These are phyloP conservation scores for Enteromius anoplus DNA, from an alignment of 2,797 vertebrate genomes.

Conservation along the genomic window DNA sequence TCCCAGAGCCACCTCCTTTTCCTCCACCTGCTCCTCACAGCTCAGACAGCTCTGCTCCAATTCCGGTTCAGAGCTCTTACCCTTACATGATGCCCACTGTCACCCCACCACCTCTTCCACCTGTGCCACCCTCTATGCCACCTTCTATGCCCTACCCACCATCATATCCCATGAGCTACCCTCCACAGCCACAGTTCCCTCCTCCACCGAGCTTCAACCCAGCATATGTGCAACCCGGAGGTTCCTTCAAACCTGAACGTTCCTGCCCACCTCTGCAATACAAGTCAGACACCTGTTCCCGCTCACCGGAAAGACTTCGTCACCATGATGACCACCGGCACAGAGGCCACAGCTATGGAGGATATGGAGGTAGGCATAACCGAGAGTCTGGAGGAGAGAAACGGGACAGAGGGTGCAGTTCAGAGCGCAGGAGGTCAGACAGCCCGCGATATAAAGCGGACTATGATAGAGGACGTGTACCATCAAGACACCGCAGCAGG, in stretches of 20 bases:
- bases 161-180: slow-evolving; percentile 83
- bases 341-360: slow-evolving; percentile 79
- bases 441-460: slow-evolving; percentile 83
- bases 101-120: slow-evolving; percentile 82
- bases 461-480: slow-evolving; percentile 82
- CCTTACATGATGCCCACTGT: slow-evolving; percentile 85
- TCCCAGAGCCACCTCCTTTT: slow-evolving; percentile 87
- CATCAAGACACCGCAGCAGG: slow-evolving; percentile 88
- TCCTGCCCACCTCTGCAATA: slow-evolving; percentile 81
- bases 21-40: slow-evolving; percentile 86
- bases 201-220: slow-evolving; percentile 82
- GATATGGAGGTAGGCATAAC: slow-evolving; percentile 81
- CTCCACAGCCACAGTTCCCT: slow-evolving; percentile 82
- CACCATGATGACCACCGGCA: slow-evolving; percentile 87
- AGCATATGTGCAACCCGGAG: slow-evolving; percentile 77
- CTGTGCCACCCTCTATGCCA: slow-evolving; percentile 79
- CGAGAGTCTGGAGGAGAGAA: slow-evolving; percentile 78
- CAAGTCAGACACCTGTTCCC: slow-evolving; percentile 82
- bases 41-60: slow-evolving; percentile 71
- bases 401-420: slow-evolving; percentile 87
- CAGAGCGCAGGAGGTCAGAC: slow-evolving; percentile 82
- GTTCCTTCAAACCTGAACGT: slow-evolving; percentile 72
- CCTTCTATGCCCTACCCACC: slow-evolving; percentile 85
- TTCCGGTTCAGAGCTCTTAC: slow-evolving; percentile 81
- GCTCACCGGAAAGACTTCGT: slow-evolving; percentile 86